Conservation (phyloP, 2,888 invertebrate species). For the Cerceris rybyensis region DNA sequence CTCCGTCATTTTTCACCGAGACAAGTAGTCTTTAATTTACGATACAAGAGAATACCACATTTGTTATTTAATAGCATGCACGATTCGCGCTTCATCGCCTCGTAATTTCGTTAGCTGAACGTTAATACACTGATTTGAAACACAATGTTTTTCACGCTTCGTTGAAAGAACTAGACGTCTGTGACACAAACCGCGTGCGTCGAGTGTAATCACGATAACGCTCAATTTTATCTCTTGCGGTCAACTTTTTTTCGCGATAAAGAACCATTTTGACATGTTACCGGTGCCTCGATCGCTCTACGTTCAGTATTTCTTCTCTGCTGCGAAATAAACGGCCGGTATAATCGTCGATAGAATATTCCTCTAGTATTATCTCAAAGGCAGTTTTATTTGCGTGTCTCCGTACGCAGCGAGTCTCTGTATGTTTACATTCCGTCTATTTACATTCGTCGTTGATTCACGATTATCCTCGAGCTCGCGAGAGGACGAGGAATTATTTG, state of each 20-base stretch:
- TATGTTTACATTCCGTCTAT: slow-evolving; percentile 1
- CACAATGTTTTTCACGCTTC: background rate
- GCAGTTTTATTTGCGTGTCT: no score
- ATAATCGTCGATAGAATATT: no score
- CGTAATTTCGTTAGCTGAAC: background rate
- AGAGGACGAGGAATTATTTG: background rate
- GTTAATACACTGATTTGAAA: slow-evolving; percentile 13
- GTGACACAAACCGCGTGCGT: no score
- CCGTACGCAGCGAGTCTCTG: no score
- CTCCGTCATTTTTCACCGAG: no score
- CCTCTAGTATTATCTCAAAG: background rate
- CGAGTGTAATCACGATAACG: slow-evolving; percentile 19
- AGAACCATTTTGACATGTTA: no score
- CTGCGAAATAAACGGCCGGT: background rate
- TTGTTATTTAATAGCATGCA: background rate
- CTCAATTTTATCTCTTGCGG: background rate
- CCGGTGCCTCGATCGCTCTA: no score
- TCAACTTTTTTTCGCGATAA: background rate
- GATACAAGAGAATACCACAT: background rate
- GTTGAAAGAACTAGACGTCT: background rate
- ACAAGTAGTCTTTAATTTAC: no score
- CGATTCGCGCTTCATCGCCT: slow-evolving; percentile 16
- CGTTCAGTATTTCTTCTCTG: background rate
- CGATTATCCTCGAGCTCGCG: background rate
- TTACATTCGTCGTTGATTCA: slow-evolving; percentile 8